phyloP scores from a whole-genome alignment of 2,888 invertebrate species.

The Cotesia congregata region DNA sequence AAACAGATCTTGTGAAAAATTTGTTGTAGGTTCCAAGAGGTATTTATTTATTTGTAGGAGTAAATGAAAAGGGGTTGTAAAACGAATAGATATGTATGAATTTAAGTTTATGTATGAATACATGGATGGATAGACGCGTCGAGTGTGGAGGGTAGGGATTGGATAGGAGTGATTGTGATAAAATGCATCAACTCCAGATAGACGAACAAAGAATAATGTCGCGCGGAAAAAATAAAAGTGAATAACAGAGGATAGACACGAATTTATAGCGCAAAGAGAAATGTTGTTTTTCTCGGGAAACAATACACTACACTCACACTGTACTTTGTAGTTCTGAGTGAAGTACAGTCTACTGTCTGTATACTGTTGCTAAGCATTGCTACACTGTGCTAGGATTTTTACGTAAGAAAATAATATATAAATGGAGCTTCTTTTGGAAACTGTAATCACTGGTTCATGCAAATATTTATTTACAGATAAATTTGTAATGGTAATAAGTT shows the following conservation, averaged over 20 bases:
- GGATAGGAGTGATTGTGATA: conserved; percentile 23
- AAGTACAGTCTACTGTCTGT: neutral
- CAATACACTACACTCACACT: conserved; percentile 52
- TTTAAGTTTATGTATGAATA: neutral
- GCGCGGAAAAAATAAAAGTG: conserved; percentile 37
- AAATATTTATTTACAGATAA: neutral
- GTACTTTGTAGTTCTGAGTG: neutral
- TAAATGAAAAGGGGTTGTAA: neutral
- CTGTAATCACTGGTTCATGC: neutral
- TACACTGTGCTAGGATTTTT: neutral
- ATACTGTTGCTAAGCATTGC: conserved; percentile 15
- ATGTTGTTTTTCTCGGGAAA: conserved; percentile 53
- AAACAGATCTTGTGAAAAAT: neutral
- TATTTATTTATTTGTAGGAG: neutral
- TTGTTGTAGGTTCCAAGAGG: neutral
- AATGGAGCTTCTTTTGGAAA: neutral
- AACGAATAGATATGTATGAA: neutral
- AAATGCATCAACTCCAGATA: neutral
- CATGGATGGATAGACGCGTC: neutral
- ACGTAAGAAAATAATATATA: neutral
- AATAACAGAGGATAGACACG: conserved; percentile 43
- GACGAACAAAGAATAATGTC: conserved; percentile 27
- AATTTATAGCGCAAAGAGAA: conserved; percentile 55
- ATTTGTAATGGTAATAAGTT: neutral
- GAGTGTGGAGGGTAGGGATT: neutral